Conservation (phyloP, 2,113 vertebrate species). For the Pituophis catenifer region DNA sequence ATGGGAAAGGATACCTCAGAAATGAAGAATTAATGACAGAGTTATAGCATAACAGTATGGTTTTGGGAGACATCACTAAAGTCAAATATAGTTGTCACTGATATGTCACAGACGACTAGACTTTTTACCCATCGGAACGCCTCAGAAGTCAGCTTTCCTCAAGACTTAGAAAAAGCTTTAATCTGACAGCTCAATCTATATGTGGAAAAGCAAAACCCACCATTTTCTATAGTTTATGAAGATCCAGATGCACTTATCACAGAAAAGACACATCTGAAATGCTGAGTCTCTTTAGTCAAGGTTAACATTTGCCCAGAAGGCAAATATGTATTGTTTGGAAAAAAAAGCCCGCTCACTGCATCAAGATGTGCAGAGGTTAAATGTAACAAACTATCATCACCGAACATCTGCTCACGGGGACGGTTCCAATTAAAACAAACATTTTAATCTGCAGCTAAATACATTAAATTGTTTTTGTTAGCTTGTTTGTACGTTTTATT, state of each 20-base stretch:
- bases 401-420: conserved; percentile 5
- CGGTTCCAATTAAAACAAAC: neutral
- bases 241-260: neutral
- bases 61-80: neutral
- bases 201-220: neutral
- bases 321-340: neutral
- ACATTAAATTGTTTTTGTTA: neutral
- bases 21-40: neutral
- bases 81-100: neutral
- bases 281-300: neutral
- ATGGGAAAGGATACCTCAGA: neutral
- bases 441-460: conserved; percentile 13
- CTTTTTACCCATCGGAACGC: neutral
- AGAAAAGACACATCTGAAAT: neutral
- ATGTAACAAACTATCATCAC: neutral
- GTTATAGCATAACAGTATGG: neutral
- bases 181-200: neutral
- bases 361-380: neutral
- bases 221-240: neutral
- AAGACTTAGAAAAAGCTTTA: neutral
- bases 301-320: neutral
- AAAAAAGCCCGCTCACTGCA: neutral
- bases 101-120: neutral
- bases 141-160: neutral
- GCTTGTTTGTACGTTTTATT: neutral